Evolutionary conservation across 2,113 vertebrate species (phyloP).

Genomic region (Martes martes): DNA sequence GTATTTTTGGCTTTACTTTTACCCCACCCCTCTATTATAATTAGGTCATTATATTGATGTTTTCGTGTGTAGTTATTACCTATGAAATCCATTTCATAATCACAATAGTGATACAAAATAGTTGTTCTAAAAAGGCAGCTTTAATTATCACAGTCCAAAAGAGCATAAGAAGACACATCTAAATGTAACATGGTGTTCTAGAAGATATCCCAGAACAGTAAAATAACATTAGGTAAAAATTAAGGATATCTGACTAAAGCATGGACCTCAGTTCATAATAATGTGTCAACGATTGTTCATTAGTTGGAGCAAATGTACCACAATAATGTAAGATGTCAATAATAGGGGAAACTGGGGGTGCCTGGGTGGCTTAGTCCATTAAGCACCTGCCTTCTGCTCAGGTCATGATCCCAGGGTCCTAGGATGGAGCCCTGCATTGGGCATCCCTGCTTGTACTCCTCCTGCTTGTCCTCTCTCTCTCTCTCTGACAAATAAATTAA

Average conservation of each 20-base stretch:
- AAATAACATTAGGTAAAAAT: constrained; percentile 15
- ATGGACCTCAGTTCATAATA: background rate
- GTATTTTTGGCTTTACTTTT: background rate
- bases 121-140: background rate
- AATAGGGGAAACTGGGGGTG: background rate
- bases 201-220: background rate
- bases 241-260: background rate
- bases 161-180: background rate
- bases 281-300: background rate
- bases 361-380: too few species aligned
- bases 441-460: too few species aligned
- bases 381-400: too few species aligned
- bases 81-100: constrained; percentile 26
- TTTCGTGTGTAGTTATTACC: background rate
- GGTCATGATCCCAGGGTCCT: too few species aligned
- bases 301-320: background rate
- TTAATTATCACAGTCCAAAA: background rate
- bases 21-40: background rate
- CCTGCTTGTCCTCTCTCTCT: too few species aligned
- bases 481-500: too few species aligned
- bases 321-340: background rate
- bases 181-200: background rate
- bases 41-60: constrained; percentile 4
- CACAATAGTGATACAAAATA: background rate
- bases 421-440: too few species aligned